Conservation (phyloP, 2,797 vertebrate genomes). For the Ceryle rudis region DNA sequence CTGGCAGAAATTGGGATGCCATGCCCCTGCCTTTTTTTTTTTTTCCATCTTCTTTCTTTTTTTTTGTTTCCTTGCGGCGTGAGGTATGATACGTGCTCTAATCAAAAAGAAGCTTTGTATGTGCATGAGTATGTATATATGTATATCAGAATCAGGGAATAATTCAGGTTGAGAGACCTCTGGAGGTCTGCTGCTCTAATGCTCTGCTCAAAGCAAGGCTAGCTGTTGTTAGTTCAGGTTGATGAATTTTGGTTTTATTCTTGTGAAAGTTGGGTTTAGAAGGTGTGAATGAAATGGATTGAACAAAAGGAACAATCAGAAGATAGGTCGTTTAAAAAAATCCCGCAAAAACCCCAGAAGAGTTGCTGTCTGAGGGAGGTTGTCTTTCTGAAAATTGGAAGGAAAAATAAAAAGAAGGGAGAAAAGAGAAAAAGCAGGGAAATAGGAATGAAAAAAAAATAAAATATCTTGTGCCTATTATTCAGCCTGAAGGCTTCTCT, state of each 20-base stretch:
- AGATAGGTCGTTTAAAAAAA: not conserved
- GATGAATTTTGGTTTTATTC: not conserved
- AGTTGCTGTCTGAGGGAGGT: accelerated
- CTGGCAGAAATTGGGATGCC: not conserved
- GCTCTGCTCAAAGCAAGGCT: not conserved
- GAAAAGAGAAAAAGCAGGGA: not conserved
- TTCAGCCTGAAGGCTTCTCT: not conserved
- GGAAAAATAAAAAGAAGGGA: not conserved
- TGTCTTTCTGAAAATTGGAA: not conserved
- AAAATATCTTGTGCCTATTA: not conserved
- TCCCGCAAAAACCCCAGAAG: no score
- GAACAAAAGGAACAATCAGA: not conserved
- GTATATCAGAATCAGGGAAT: not conserved
- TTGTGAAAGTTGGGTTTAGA: not conserved
- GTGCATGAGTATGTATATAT: not conserved
- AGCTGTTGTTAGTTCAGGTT: not conserved
- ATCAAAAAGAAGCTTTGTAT: not conserved
- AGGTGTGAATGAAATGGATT: not conserved
- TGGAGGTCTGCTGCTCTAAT: not conserved
- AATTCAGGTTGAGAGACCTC: not conserved
- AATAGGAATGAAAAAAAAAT: not conserved
- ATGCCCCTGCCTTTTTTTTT: not conserved
- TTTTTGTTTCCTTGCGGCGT: not conserved
- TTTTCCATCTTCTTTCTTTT: not conserved
- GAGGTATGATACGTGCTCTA: not conserved